Evolutionary conservation across 2,797 vertebrate species (phyloP).

Genomic region (Nannoperca australis): DNA sequence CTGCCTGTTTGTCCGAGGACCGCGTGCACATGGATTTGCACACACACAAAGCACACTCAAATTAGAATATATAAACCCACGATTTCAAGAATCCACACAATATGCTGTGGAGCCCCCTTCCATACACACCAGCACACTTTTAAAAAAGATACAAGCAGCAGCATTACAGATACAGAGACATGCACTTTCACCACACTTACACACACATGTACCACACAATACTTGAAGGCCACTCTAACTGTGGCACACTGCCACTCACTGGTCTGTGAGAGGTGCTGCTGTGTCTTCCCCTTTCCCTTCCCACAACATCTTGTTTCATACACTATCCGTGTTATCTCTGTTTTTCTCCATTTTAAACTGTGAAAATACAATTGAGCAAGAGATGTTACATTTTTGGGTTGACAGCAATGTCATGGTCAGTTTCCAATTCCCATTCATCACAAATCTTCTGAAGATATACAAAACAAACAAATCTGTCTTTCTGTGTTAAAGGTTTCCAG

Average conservation of each 20-base stretch:
- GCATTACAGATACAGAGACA: constrained; percentile 34
- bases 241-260: constrained; percentile 84
- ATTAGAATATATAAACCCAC: constrained; percentile 17
- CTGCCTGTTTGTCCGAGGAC: constrained; percentile 50
- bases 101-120: neutral
- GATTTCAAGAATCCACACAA: constrained; percentile 19
- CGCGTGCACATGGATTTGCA: constrained; percentile 1
- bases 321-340: neutral
- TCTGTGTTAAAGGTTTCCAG: neutral
- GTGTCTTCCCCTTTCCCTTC: constrained; percentile 5
- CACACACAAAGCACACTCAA: constrained; percentile 11
- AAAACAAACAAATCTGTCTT: constrained; percentile 1
- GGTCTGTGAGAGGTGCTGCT: constrained; percentile 77
- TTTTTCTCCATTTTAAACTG: neutral
- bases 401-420: neutral
- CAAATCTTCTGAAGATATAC: constrained; percentile 16
- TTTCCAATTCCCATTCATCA: constrained; percentile 1
- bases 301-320: constrained; percentile 1
- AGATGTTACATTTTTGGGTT: neutral
- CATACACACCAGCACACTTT: constrained; percentile 23
- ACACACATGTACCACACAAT: constrained; percentile 27
- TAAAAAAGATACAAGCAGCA: constrained; percentile 36
- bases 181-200: constrained; percentile 13
- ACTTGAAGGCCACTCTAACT: constrained; percentile 56
- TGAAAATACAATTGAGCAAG: neutral